phyloP scores from a whole-genome alignment of 2,113 vertebrate genomes.

The Garra rufa region DNA sequence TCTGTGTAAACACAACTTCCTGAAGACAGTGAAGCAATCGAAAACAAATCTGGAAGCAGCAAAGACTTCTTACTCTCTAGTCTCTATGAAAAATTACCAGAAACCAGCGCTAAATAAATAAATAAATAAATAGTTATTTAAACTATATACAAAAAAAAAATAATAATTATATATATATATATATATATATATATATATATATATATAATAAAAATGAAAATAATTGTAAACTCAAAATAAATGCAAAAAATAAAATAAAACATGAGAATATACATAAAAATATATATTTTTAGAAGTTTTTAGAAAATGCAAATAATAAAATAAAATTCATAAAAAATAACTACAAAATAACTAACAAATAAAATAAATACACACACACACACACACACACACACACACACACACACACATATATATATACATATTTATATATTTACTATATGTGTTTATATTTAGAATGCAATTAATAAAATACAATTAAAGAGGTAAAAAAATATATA shows the following conservation, averaged over 20 bases:
- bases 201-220: neutral
- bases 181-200: too few species aligned
- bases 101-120: too few species aligned
- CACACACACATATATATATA: too few species aligned
- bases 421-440: too few species aligned
- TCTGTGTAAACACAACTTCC: constrained; percentile 8
- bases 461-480: neutral
- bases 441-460: neutral
- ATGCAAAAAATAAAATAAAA: neutral
- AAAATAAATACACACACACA: too few species aligned
- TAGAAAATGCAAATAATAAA: neutral
- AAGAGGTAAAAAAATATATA: neutral
- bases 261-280: neutral
- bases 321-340: neutral
- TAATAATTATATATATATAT: too few species aligned
- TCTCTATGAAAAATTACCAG: too few species aligned
- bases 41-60: neutral
- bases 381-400: too few species aligned
- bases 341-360: too few species aligned
- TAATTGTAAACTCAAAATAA: neutral
- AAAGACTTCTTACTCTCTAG: neutral
- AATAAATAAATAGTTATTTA: too few species aligned
- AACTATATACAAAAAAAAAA: too few species aligned
- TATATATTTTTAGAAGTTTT: neutral
- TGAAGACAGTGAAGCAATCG: neutral